Evolutionary conservation across 30 jellyfish, hydroid and myxozoan genomes (phyloP), one percentile per base, ranked within the genome.

Genomic region (Aurelia coerulea): DNA sequence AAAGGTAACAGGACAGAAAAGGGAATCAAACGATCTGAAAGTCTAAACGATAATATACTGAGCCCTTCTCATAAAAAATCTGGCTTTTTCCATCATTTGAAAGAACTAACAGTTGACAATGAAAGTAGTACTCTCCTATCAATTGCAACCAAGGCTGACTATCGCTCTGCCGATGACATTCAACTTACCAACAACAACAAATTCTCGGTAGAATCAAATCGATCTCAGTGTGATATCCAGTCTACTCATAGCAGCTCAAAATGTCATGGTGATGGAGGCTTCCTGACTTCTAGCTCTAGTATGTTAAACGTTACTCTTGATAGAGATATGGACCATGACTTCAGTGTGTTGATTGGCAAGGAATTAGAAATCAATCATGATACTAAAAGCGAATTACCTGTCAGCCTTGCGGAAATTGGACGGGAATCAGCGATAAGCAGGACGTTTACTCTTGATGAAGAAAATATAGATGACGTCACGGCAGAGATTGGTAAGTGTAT

Each of bases 51-150:
- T 4, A 9, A 51, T 66, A 5, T 50, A 4, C 34, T 3, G 8
- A 52, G 88, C 69, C 69, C 83, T 10, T 16, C 31, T 14, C 67
- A 63, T 8, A 84, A 84, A 69, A 84, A 74, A 31, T 70, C 88
- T 29, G 93, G 93, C 14, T 84, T 84, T 49, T 84, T 84, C 67
- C 87, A 84, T 59, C 74, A 84, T 7, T 69, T 84, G 74, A 84
- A 84, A 65, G 93, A 84, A 53, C 64, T 58, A 31, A 73, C 93
- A 6, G 66, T 63, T 11, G 93, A 83, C 32, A 42, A 62, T 13
- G 80, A 59, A 29, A 13, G 42, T 62, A 7, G 79, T 11, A 14
- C 19, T 53, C 3, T 76, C 4, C 4, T 32, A 33, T 32, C 65
- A 59, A 41, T 39, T 52, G 75, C 31, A 29, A 42, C 23, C 17